These are phyloP conservation scores for Mimachlamys varia DNA, from an alignment of 2,888 invertebrate species.

Conservation along the genomic window DNA sequence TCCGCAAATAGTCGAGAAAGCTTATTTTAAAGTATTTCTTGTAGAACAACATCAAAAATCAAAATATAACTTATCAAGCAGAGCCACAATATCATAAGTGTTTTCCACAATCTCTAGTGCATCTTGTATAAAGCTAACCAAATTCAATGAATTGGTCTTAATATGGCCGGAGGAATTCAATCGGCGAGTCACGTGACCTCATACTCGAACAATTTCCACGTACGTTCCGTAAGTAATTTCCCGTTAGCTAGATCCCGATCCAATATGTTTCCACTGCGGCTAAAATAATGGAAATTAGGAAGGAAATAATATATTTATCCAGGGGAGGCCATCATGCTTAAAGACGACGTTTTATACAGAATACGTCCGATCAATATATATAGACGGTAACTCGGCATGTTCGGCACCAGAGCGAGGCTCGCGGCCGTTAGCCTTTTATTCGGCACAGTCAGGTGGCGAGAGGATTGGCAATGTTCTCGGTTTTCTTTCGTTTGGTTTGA, in stretches of 20 bases:
- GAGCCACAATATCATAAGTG: background rate
- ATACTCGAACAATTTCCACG: background rate
- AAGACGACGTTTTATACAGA: background rate
- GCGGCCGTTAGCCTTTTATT: background rate
- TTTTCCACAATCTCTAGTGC: background rate
- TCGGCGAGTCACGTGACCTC: background rate
- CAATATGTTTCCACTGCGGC: constrained; percentile 32
- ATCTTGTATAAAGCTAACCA: background rate
- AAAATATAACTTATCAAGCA: background rate
- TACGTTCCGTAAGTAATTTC: background rate
- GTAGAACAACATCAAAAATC: too few relatives aligned
- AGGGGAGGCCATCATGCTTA: background rate
- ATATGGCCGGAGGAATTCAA: background rate
- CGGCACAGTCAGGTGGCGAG: background rate
- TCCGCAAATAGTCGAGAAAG: too few relatives aligned
- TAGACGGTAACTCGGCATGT: background rate
- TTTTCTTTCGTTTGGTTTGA: too few relatives aligned
- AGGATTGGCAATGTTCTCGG: background rate
- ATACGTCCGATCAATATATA: background rate
- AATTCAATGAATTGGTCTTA: background rate
- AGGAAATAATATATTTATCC: constrained; percentile 31
- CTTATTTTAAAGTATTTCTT: too few relatives aligned
- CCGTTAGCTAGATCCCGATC: constrained; percentile 17
- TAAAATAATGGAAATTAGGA: constrained; percentile 37
- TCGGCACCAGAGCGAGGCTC: background rate